Conservation (phyloP, 2,797 vertebrate species). For the Mallotus villosus region DNA sequence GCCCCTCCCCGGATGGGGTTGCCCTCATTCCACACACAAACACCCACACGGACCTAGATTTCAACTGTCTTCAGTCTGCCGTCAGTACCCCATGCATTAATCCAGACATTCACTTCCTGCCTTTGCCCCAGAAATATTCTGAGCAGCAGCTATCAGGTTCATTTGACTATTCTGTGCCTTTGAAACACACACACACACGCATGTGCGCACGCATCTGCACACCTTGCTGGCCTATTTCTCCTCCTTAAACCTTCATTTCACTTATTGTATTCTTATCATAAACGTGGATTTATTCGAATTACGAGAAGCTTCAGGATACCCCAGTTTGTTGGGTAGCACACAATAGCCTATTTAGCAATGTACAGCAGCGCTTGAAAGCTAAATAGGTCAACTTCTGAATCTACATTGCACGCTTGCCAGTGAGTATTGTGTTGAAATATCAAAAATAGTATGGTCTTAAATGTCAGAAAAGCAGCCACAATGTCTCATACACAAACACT, state of each 20-base stretch:
- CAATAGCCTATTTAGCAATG: neutral
- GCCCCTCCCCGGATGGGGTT: neutral
- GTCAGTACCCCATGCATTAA: neutral
- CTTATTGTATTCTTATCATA: neutral
- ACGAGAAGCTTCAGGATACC: neutral
- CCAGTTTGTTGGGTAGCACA: neutral
- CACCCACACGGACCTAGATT: neutral
- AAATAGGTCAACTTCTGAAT: slow-evolving; percentile 9
- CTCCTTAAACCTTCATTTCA: neutral
- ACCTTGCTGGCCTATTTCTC: neutral
- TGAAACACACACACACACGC: neutral
- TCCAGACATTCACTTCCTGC: neutral
- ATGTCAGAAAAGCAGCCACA: neutral
- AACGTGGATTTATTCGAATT: neutral
- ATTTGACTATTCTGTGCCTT: neutral
- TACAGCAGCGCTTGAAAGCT: slow-evolving; percentile 2
- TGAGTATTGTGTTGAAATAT: slow-evolving; percentile 7
- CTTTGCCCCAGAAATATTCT: neutral
- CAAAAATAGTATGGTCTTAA: neutral
- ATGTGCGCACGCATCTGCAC: neutral
- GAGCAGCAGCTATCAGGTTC: neutral
- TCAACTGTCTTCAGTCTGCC: neutral
- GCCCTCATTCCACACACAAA: neutral
- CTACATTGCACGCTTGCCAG: neutral
- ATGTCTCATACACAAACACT: neutral